A percentile compares a stretch with the other conserved stretches of the same genome.
These are phyloP conservation scores for Eueremaeus valkanovi DNA, from an alignment of 2,888 invertebrate species.

Conservation along the genomic window DNA sequence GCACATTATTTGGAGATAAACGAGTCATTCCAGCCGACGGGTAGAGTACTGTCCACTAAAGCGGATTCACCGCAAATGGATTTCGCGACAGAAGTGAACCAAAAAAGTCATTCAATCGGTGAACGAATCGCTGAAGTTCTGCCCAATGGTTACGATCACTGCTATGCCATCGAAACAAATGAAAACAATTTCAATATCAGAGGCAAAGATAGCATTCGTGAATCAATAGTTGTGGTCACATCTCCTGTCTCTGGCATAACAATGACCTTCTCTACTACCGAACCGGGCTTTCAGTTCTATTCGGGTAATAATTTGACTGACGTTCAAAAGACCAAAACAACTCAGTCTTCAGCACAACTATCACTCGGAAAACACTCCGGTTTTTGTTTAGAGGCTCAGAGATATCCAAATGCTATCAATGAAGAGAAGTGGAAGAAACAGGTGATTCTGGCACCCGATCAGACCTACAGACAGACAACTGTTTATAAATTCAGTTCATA, in stretches of 20 bases:
- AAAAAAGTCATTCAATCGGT: conserved; percentile 64
- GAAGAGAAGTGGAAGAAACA: conserved; percentile 43
- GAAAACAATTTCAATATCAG: conserved; percentile 73
- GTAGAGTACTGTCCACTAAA: conserved; percentile 57
- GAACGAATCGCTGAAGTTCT: conserved; percentile 64
- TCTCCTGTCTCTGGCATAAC: conserved; percentile 61
- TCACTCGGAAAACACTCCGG: conserved; percentile 70
- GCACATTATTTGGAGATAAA: conserved; percentile 70
- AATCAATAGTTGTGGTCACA: conserved; percentile 47
- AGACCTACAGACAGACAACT: conserved; percentile 39
- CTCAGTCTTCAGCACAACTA: background rate
- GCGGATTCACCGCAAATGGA: conserved; percentile 63
- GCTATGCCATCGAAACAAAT: conserved; percentile 62
- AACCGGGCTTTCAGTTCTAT: conserved; percentile 87
- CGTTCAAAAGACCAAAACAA: conserved; percentile 15
- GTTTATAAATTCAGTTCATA: conserved; percentile 41
- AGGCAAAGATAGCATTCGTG: background rate
- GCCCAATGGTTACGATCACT: conserved; percentile 72
- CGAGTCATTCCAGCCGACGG: conserved; percentile 67
- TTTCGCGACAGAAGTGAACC: conserved; percentile 64
- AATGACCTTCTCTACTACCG: conserved; percentile 75
- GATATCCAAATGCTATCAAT: conserved; percentile 84
- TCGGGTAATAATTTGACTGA: conserved; percentile 62
- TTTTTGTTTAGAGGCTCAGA: conserved; percentile 85
- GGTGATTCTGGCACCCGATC: background rate